Percentiles rank a stretch among this genome's conserved stretches.
Conservation (phyloP, 92 coral and sea anemone genomes). For the Phenganax subtilis region DNA sequence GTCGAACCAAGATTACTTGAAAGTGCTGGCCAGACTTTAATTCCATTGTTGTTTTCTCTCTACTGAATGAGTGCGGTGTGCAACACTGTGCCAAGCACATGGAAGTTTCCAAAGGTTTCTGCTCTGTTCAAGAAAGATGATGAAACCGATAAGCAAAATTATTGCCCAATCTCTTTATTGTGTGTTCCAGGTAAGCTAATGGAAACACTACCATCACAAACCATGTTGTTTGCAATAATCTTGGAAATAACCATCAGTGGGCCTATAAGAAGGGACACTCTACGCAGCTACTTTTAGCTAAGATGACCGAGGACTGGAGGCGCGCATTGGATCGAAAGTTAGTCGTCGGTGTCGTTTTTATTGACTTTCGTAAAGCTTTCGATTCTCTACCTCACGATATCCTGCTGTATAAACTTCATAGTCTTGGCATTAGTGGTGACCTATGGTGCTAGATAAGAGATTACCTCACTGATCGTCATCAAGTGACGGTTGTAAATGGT, state of each 20-base stretch:
- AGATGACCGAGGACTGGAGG: conserved; percentile 42
- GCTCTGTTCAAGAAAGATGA: neutral
- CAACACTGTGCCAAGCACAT: neutral
- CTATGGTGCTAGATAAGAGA: conserved; percentile 38
- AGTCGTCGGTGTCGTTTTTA: conserved; percentile 26
- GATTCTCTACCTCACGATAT: conserved; percentile 6
- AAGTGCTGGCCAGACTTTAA: neutral
- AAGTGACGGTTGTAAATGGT: conserved; percentile 29
- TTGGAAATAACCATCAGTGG: conserved; percentile 32
- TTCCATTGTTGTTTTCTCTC: conserved; percentile 1
- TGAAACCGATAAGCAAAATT: too few species aligned
- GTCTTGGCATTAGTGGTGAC: neutral
- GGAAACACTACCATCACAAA: too few species aligned
- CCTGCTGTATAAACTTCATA: conserved; percentile 8
- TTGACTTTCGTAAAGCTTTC: conserved; percentile 27
- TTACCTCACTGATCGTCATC: conserved; percentile 23
- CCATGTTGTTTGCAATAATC: too few species aligned
- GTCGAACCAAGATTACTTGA: neutral
- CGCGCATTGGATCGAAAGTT: conserved; percentile 25
- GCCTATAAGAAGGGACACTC: conserved; percentile 43
- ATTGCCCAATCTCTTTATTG: neutral
- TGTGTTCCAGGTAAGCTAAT: conserved; percentile 27
- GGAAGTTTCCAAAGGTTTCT: neutral
- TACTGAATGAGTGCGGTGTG: neutral
- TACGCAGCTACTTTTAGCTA: conserved; percentile 14